Evolutionary conservation across 2,113 vertebrate genomes (phyloP), one percentile per base, ranked within the genome.

Genomic region (Anas platyrhynchos): DNA sequence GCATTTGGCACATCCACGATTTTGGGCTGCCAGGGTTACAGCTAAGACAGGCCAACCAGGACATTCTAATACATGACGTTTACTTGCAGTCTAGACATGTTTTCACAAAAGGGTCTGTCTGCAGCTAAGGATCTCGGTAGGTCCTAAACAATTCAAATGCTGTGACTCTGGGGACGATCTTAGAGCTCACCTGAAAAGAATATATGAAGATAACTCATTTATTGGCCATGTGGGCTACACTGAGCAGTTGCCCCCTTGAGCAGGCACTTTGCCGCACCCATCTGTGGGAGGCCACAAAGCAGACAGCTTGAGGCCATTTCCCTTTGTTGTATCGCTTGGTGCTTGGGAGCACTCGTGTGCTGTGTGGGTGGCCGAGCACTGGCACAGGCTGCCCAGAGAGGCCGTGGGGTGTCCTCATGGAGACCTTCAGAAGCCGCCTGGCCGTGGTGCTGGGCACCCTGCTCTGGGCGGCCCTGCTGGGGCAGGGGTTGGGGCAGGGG

Each of bases 11-110:
- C 84, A 48, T 62, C 67, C 41, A 0, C 88, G 69, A 89, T 62
- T 66, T 85, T 38, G 44, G 14, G 29, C 43, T 90, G 61, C 66
- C 44, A 43, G 17, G 77, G 59, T 80, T 86, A 58, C 56, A 91
- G 34, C 34, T 77, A 69, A 56, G 91, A 44, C 4, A 17, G 73
- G 68, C 43, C 73, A 71, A 38, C 26, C 31, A 67, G 72, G 46
- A 67, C 27, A 18, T 75, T 92, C 61, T 91, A 69, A 85, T 92
- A 32, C 41, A 41, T 58, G 63, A n/a, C 32, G 44, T 94, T 82
- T 96, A 88, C 32, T 65, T 81, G 13, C 76, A 81, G 80, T 77
- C 73, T 68, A 86, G 90, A 93, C n/a, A 4, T 88, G 65, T 41
- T 93, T 91, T 92, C 50, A 41, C 48, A 61, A 63, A 68, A 68